Conservation (phyloP, 30 jellyfish, hydroid and myxozoan genomes). For the Hydractinia symbiolongicarpus region DNA sequence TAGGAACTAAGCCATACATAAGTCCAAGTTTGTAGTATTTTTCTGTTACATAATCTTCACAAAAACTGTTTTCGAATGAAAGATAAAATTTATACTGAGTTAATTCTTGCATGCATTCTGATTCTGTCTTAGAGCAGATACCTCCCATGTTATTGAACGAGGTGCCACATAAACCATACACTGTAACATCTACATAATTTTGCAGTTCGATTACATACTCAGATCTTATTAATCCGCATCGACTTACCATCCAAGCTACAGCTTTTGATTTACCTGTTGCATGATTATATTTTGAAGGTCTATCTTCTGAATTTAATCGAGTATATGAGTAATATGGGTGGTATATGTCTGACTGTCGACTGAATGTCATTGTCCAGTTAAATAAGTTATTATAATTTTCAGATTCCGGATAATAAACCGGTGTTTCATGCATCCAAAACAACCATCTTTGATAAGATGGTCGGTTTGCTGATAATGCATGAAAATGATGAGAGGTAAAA, state of each 20-base stretch:
- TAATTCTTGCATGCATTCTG: constrained; percentile 52
- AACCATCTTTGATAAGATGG: constrained; percentile 80
- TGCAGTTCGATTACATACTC: constrained; percentile 72
- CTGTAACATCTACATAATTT: constrained; percentile 66
- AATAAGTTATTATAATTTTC: constrained; percentile 55
- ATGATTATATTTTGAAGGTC: constrained; percentile 37
- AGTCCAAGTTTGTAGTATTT: constrained; percentile 82
- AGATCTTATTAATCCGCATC: constrained; percentile 83
- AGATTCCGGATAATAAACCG: constrained; percentile 47
- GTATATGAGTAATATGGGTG: constrained; percentile 70
- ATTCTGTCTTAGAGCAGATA: constrained; percentile 56
- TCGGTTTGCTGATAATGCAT: constrained; percentile 30
- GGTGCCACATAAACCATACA: constrained; percentile 76
- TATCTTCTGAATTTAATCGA: neutral
- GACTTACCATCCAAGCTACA: constrained; percentile 86
- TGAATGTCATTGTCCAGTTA: constrained; percentile 96
- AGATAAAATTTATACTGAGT: constrained; percentile 65
- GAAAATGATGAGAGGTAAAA: constrained; percentile 47
- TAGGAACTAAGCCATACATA: constrained; percentile 73
- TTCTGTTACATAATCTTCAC: constrained; percentile 94
- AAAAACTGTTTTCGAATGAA: constrained; percentile 85
- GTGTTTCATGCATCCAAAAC: constrained; percentile 89
- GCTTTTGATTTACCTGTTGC: constrained; percentile 64
- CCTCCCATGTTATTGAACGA: constrained; percentile 63
- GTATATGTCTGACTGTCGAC: constrained; percentile 66